A percentile compares a stretch with the other conserved stretches of the same genome.
Evolutionary conservation across 64 coral and sea anemone genomes (phyloP).

Genomic region (Montipora cactus): DNA sequence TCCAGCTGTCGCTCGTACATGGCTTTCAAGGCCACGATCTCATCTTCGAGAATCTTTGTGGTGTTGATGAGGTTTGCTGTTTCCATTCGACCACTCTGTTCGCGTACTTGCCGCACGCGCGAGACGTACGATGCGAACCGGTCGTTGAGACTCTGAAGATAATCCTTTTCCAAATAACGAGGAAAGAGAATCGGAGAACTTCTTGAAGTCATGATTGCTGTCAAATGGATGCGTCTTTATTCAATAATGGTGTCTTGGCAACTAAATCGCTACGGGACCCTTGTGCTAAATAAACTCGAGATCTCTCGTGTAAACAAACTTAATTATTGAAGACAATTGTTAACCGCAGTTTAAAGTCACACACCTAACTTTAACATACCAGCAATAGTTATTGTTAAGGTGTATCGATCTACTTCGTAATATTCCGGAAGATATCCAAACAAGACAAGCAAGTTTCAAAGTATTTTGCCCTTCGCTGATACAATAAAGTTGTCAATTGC

Average conservation of each 20-base stretch:
- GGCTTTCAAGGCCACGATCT: constrained; percentile 84
- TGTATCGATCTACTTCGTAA: not conserved
- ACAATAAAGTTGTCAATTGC: not conserved
- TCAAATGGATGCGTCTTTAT: not conserved
- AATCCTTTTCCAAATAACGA: constrained; percentile 89
- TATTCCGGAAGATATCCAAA: not conserved
- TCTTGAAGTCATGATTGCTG: constrained; percentile 35
- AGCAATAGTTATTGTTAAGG: not conserved
- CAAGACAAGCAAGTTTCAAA: not conserved
- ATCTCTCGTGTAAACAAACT: constrained; percentile 39
- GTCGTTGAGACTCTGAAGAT: constrained; percentile 93
- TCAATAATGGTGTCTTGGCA: not conserved
- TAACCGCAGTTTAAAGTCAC: constrained; percentile 29
- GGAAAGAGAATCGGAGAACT: constrained; percentile 74
- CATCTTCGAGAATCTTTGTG: constrained; percentile 96
- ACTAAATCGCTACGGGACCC: constrained; percentile 15
- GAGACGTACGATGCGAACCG: constrained; percentile 96
- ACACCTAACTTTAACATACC: too few species aligned
- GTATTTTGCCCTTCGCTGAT: not conserved
- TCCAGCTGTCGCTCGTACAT: constrained; percentile 97
- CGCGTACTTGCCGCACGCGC: constrained; percentile 96
- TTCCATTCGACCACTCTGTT: constrained; percentile 92
- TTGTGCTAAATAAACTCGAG: constrained; percentile 20
- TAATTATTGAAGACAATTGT: constrained; percentile 73
- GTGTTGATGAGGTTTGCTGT: constrained; percentile 90